Percentiles rank a stretch among this genome's conserved stretches.
Conservation (phyloP, 2,113 vertebrate species). For the Sturnus vulgaris region DNA sequence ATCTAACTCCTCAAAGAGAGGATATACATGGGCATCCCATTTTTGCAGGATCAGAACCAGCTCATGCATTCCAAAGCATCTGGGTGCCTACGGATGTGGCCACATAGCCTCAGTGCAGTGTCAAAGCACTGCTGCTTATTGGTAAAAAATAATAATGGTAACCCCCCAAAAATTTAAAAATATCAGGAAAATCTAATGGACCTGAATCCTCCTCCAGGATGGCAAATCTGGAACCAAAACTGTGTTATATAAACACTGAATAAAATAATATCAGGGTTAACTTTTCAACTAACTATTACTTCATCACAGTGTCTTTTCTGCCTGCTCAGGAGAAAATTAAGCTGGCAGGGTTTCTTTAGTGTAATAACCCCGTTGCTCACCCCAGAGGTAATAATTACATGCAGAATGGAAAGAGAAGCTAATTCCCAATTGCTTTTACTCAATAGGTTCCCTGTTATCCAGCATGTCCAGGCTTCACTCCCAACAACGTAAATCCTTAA, state of each 20-base stretch:
- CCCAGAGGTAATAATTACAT: constrained; percentile 42
- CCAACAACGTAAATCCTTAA: neutral
- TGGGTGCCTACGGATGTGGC: neutral
- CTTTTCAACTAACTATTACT: neutral
- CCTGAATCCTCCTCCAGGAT: neutral
- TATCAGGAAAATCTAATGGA: neutral
- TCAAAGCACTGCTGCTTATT: neutral
- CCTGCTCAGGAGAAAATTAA: constrained; percentile 13
- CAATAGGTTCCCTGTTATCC: neutral
- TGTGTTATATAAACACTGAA: neutral
- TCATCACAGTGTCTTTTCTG: neutral
- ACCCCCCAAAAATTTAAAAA: rapidly evolving
- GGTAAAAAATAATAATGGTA: neutral
- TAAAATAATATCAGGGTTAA: neutral
- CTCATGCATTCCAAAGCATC: neutral
- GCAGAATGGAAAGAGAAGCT: neutral
- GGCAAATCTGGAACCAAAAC: neutral
- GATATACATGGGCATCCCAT: neutral
- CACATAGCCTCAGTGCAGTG: neutral
- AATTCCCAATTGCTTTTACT: constrained; percentile 4
- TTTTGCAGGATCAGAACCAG: neutral
- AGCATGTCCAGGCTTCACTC: neutral
- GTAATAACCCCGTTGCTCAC: constrained; percentile 12
- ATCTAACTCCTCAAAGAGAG: neutral
- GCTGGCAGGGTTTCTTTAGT: neutral